Evolutionary conservation across 1,140 invertebrate species (phyloP).

Genomic region (Samia ricini): DNA sequence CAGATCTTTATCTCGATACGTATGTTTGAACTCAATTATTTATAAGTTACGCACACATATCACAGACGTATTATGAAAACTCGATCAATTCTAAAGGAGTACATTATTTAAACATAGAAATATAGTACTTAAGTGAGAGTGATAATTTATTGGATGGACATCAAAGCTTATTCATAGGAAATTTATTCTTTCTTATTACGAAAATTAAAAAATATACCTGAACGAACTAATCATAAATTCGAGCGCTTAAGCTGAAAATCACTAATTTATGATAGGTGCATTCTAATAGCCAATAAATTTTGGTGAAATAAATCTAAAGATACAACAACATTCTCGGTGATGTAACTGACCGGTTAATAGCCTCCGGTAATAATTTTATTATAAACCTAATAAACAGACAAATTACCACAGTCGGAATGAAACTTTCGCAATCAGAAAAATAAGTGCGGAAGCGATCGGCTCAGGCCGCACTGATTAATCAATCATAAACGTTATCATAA

Average conservation of each 20-base stretch:
- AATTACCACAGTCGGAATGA: conserved; percentile 26
- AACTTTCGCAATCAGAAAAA: conserved; percentile 42
- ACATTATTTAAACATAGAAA: background rate
- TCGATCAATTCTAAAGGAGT: background rate
- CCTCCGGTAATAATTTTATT: conserved; percentile 16
- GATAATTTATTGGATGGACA: conserved; percentile 9
- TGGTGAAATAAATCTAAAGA: conserved; percentile 8
- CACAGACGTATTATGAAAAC: conserved; percentile 31
- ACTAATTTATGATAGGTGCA: conserved; percentile 4
- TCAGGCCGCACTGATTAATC: conserved; percentile 43
- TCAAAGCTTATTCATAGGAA: conserved; percentile 5
- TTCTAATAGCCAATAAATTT: conserved; percentile 4
- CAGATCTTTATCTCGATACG: conserved; percentile 34
- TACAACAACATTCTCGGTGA: conserved; percentile 13
- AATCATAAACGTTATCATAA: conserved; percentile 48
- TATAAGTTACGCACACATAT: conserved; percentile 30
- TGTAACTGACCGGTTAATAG: conserved; percentile 16
- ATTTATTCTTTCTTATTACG: conserved; percentile 1
- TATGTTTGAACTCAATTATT: conserved; percentile 45
- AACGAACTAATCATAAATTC: background rate
- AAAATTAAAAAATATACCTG: background rate
- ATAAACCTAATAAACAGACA: conserved; percentile 19
- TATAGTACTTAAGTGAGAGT: background rate
- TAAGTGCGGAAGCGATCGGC: conserved; percentile 47
- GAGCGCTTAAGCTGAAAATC: background rate